Conservation (phyloP, 1,140 invertebrate genomes). For the Heliconius eleuchia region DNA sequence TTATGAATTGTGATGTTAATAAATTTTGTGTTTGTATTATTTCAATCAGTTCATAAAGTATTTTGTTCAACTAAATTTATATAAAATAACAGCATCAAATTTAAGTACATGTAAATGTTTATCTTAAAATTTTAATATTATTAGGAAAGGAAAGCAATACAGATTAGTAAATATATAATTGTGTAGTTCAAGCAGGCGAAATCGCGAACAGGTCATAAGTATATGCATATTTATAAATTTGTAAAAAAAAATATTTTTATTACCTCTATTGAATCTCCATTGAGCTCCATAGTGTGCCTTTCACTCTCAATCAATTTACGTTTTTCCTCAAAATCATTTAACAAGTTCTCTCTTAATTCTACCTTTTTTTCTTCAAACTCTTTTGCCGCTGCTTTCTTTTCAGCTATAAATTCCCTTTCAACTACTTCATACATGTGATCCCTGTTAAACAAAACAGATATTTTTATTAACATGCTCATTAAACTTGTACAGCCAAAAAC, state of each 20-base stretch:
- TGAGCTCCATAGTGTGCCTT: conserved; percentile 92
- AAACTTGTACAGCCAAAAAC: no score
- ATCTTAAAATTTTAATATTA: no score
- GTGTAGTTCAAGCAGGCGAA: no score
- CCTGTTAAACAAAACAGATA: conserved; percentile 29
- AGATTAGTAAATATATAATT: no score
- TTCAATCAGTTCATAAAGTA: no score
- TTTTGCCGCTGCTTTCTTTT: conserved; percentile 92
- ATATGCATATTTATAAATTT: no score
- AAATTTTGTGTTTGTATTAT: no score
- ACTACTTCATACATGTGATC: conserved; percentile 88
- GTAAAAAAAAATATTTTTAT: not conserved
- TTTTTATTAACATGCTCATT: not conserved
- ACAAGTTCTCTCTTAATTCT: conserved; percentile 94
- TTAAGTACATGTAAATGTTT: no score
- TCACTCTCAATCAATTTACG: conserved; percentile 94
- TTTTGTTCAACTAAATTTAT: no score
- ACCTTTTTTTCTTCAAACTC: conserved; percentile 98
- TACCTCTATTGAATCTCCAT: conserved; percentile 92
- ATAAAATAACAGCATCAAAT: no score
- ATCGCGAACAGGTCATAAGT: no score
- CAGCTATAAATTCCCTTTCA: conserved; percentile 92
- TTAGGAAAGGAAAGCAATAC: not conserved
- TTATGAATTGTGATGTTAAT: no score
- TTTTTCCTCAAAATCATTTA: conserved; percentile 96